Base-by-base conservation (phyloP, 2,113 vertebrate species). In the Heterocephalus glaber region DNA sequence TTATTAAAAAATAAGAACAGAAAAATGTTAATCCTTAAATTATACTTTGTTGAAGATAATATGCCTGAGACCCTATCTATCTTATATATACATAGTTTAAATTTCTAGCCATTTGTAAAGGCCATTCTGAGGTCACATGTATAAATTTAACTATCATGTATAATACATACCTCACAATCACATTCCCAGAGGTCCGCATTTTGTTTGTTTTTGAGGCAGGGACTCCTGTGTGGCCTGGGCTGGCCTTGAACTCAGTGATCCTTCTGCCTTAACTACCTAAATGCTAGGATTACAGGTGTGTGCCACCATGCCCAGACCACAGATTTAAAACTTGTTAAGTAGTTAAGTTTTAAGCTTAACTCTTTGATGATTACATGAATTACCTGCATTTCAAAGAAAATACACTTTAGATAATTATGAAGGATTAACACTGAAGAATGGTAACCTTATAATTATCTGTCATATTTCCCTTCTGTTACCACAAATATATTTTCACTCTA, bases 61-160 rank as follows among this genome's bases (percentile, higher is more conserved):
- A 76, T 77, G 11, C 35, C 13, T n/a, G 83, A 38, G 24, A 24
- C 70, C 26, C 10, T 72, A 72, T 26, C 38, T 41, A 72, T 38
- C 41, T 76, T 61, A 89, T 7, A 52, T 26, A 85, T 58, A 33
- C n/a, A n/a, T 60, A 89, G 33, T 60, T 95, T 82, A 68, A 82
- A 70, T 44, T 79, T 94, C 28, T 74, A 96, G 63, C 26, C 38
- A 72, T 82, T 97, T 89, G 30, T 4, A 95, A 97, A 85, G 89
- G 47, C 41, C 54, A 96, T 93, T 94, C 79, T 95, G 70, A 86
- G 41, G 77, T 63, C 60, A 90, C 56, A 91, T 90, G 33, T 94
- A 93, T 92, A 97, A 90, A 96, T 95, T 92, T 95, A 95, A 95
- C 89, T 93, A 52, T 88, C 79, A 94, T 94, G 74, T 95, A 89